A percentile compares a stretch with the other conserved stretches of the same genome.
These are phyloP conservation scores for Aurelia aurita DNA, from an alignment of 30 jellyfish, hydroid and myxozoan genomes.

Conservation along the genomic window DNA sequence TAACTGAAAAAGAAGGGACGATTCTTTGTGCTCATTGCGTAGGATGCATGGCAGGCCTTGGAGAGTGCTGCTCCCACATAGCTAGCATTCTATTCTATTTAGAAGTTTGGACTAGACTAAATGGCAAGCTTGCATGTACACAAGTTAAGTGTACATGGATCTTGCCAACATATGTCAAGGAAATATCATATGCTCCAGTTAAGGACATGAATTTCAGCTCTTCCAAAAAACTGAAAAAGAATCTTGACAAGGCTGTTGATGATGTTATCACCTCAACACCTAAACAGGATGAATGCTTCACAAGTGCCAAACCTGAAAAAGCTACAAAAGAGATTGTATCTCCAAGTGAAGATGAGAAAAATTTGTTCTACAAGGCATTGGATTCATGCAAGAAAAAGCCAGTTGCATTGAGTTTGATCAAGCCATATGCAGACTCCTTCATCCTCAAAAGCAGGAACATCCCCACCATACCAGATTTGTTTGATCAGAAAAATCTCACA, in stretches of 20 bases:
- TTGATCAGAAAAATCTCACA: conserved; percentile 14
- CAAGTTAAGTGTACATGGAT: conserved; percentile 63
- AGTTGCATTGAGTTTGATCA: conserved; percentile 40
- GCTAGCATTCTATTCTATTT: conserved; percentile 24
- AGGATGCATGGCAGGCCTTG: no score
- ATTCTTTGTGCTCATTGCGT: no score
- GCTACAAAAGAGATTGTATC: conserved; percentile 12
- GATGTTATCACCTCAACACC: conserved; percentile 38
- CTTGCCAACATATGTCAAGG: no score
- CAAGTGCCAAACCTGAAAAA: conserved; percentile 19
- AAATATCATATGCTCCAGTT: conserved; percentile 44
- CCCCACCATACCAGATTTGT: conserved; percentile 37
- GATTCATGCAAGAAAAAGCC: conserved; percentile 32
- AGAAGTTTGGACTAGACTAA: conserved; percentile 63
- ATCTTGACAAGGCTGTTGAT: conserved; percentile 36
- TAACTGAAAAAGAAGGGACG: no score
- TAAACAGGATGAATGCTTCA: conserved; percentile 47
- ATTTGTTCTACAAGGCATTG: conserved; percentile 17
- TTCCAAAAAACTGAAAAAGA: conserved; percentile 29
- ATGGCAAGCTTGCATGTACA: conserved; percentile 72
- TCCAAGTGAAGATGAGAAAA: conserved; percentile 50
- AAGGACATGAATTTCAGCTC: conserved; percentile 53
- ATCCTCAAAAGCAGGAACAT: conserved; percentile 39
- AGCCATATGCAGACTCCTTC: conserved; percentile 47
- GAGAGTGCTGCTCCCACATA: no score